Base-by-base conservation (phyloP, 2,888 invertebrate genomes). In the Gibbula magus region DNA sequence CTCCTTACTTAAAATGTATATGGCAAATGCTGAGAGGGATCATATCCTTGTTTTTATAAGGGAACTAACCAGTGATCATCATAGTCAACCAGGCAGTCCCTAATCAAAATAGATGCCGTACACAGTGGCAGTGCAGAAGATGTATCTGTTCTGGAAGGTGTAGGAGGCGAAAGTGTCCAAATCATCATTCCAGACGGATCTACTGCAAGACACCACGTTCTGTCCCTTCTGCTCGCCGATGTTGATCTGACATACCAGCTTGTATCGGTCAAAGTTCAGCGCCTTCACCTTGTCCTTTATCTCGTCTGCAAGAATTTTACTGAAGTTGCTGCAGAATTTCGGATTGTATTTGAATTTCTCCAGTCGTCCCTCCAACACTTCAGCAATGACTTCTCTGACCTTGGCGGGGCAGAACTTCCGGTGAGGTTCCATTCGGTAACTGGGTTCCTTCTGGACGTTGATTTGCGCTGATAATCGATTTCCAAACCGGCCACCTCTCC, bases 241-340 rank as follows among this genome's bases (percentile, higher is more conserved):
- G 13, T 82, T 74, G 3, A 90, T 85, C 13, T 81, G 77, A 56
- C 84, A 83, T 7, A 90, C 81, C 18, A 90, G 81, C 79, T 89
- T 90, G 81, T 90, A 90, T 20, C 90, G 82, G 75, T 89, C 89
- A 79, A 85, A 89, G n/a, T 85, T 82, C 52, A 89, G 75, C 16
- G 54, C 52, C 79, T 89, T 89, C 18, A 90, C 87, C 70, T 83
- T 84, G 10, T 89, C 86, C 78, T 89, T 90, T 18, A 90, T 87
- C 56, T 89, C 89, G 45, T 89, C 89, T 22, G 85, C 84, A 10
- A 90, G 77, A 13, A 85, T 75, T 80, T 86, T 87, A 53, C 83
- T 85, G 75, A 89, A 81, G 61, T 84, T 86, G 25, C 88, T 79
- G 77, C 85, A 85, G 51, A 86, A 78, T 75, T 88, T 86, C 7